Evolutionary conservation across 2,113 vertebrate species (phyloP).

Genomic region (Myotis lucifugus): DNA sequence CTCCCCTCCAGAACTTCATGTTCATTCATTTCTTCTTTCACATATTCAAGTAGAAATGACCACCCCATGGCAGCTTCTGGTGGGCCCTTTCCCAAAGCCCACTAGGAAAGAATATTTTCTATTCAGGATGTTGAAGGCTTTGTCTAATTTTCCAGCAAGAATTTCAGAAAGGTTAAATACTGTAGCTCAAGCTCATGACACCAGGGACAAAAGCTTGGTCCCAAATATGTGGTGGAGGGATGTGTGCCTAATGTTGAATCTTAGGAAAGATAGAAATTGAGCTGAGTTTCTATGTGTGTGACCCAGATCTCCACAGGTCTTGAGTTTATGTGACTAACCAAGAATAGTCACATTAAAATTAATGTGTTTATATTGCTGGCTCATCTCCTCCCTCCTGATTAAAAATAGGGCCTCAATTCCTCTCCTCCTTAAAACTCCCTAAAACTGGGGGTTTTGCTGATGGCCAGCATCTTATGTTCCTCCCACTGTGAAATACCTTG

Average conservation of each 20-base stretch:
- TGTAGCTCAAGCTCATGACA: neutral
- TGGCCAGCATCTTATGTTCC: neutral
- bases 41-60: conserved; percentile 8
- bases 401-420: neutral
- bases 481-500: neutral
- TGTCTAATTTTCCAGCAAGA: neutral
- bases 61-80: neutral
- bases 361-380: neutral
- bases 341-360: neutral
- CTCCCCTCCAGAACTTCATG: neutral
- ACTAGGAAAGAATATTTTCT: conserved; percentile 3
- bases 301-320: neutral
- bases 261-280: neutral
- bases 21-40: neutral
- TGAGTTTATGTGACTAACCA: neutral
- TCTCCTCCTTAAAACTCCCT: neutral
- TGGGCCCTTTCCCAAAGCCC: neutral
- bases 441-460: neutral
- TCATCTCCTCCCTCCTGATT: neutral
- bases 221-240: neutral
- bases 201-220: neutral
- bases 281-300: neutral
- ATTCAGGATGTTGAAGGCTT: neutral
- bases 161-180: conserved; percentile 5
- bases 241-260: neutral